phyloP scores from a whole-genome alignment of 2,113 vertebrate species.

The Ardeotis arabs region DNA sequence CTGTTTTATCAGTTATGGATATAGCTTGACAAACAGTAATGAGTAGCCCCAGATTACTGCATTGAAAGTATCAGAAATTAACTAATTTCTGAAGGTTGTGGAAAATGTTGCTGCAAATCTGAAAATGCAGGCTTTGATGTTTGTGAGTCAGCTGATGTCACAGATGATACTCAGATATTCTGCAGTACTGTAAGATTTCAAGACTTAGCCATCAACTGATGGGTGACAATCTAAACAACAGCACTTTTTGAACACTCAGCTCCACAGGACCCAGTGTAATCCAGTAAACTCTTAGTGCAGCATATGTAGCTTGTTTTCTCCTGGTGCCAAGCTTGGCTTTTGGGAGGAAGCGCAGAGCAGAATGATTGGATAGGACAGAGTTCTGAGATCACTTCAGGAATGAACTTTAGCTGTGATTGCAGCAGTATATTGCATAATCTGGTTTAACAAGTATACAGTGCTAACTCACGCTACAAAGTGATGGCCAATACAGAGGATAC shows the following conservation, averaged over 20 bases:
- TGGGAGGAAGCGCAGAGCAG: neutral
- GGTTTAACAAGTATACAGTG: neutral
- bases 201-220: neutral
- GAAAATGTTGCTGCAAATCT: neutral
- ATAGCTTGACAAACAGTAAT: neutral
- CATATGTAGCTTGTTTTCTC: neutral
- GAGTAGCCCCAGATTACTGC: neutral
- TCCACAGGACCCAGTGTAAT: neutral
- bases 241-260: neutral
- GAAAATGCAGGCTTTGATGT: neutral
- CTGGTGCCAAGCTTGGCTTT: neutral
- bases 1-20: neutral
- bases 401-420: neutral
- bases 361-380: neutral
- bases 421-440: neutral
- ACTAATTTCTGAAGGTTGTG: neutral
- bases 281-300: neutral
- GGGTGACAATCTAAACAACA: neutral
- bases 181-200: neutral
- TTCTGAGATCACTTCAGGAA: neutral
- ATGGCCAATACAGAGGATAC: neutral
- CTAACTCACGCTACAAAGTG: neutral
- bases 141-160: neutral
- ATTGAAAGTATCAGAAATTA: neutral
- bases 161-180: neutral